Percentiles rank a stretch among this genome's conserved stretches.
Evolutionary conservation across 2,113 vertebrate species (phyloP).

Genomic region (Callaeas wilsoni): DNA sequence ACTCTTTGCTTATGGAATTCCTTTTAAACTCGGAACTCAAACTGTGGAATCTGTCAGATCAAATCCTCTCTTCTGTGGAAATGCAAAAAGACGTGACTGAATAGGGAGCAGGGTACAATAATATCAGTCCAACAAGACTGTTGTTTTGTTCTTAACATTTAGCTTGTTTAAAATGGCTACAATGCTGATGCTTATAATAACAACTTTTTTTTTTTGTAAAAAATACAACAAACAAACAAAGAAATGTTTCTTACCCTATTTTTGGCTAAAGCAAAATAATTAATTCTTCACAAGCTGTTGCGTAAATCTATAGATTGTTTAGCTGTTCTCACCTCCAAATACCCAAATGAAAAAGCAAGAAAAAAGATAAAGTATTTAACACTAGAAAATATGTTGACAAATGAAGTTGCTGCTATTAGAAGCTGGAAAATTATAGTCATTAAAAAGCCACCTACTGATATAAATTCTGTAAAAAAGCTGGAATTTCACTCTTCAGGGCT

Average conservation of each 20-base stretch:
- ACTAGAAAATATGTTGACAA: not conserved
- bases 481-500: not conserved
- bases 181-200: not conserved
- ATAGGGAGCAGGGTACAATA: not conserved
- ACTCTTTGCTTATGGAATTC: not conserved
- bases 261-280: not conserved
- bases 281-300: not conserved
- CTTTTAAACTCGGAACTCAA: not conserved
- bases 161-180: not conserved
- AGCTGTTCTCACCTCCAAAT: not conserved
- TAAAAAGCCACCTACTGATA: not conserved
- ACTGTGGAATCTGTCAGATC: not conserved
- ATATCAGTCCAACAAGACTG: not conserved
- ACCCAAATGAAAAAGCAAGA: not conserved
- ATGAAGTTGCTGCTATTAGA: not conserved
- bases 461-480: not conserved
- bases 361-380: not conserved
- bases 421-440: not conserved
- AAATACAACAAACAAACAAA: not conserved
- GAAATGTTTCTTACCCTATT: fast-evolving
- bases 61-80: not conserved
- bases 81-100: not conserved
- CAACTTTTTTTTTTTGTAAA: not conserved
- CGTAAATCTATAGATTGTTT: not conserved
- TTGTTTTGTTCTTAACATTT: not conserved